Evolutionary conservation across 2,888 invertebrate species (phyloP), one percentile per base, ranked within the genome.

Genomic region (Dryobotodes eremita): DNA sequence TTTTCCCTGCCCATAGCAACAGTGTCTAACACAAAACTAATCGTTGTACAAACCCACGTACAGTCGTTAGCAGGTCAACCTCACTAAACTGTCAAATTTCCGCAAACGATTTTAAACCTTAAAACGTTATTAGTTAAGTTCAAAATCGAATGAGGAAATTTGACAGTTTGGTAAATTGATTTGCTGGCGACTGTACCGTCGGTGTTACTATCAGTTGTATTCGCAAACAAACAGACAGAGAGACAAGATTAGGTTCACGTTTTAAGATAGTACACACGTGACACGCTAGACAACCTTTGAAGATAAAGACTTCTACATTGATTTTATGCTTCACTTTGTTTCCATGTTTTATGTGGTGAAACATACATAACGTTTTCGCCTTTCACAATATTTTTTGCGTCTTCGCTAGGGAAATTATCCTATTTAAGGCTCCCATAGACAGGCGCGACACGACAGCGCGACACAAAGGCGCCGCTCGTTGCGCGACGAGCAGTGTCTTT

Each of bases 211-310:
- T 88, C 85, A 77, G 77, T 80, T 69, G 79, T 80, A 80, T 80
- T 81, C 68, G 68, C 78, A 73, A 88, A 86, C 86, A 84, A 77
- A 82, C 74, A 80, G 80, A 86, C 78, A 82, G 80, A 84, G 83
- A 83, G 87, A 85, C 87, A 71, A 87, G 87, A 87, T 87, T 82
- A 81, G 48, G 57, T 79, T 76, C 72, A 81, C 84, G 84, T 79
- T 86, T 78, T 70, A 71, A 83, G 87, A 87, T 85, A 82, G 66
- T 61, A 82, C 42, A 74, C 86, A 78, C 72, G 61, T 75, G 31
- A 36, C 31, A 36, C 31, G 69, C 75, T 57, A 82, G 79, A 86
- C 85, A 86, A 64, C 71, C 31, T 64, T 78, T 74, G 77, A 48
- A 78, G 77, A 86, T 86, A 86, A 84, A 73, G 55, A 73, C 26